These are phyloP conservation scores for Esperia sulphurella DNA, from an alignment of 2,888 invertebrate species.

Conservation along the genomic window DNA sequence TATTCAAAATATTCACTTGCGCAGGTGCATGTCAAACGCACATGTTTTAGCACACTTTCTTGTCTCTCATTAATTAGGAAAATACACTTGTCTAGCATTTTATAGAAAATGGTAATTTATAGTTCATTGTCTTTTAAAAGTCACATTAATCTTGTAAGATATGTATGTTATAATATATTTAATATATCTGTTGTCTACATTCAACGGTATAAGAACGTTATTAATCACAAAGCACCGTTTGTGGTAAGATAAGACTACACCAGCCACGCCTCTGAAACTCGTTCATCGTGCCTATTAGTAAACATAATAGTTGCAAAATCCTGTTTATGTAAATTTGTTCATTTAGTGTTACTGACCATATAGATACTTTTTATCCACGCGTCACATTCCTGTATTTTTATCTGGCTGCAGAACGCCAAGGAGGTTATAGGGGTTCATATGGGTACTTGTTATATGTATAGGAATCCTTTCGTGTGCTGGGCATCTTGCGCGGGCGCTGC, in stretches of 20 bases:
- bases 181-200: too few relatives aligned
- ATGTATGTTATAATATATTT: too few relatives aligned
- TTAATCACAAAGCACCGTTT: background rate
- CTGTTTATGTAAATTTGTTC: slow-evolving; percentile 40
- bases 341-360: slow-evolving; percentile 31
- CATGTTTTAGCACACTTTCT: too few relatives aligned
- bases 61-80: too few relatives aligned
- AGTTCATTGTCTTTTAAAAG: too few relatives aligned
- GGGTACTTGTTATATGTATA: slow-evolving; percentile 15
- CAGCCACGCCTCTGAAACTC: slow-evolving; percentile 19
- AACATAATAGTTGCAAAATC: slow-evolving; percentile 39
- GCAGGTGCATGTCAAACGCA: too few relatives aligned
- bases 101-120: too few relatives aligned
- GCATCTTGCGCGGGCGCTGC: slow-evolving; percentile 47
- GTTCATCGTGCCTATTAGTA: slow-evolving; percentile 22
- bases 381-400: background rate
- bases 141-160: too few relatives aligned
- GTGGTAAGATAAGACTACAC: slow-evolving; percentile 9
- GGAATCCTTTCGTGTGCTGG: slow-evolving; percentile 44
- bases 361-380: slow-evolving; percentile 33
- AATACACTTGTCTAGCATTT: too few relatives aligned
- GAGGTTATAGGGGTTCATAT: slow-evolving; percentile 4
- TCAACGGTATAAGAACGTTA: background rate
- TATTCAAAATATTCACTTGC: too few relatives aligned
- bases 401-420: slow-evolving; percentile 5